Evolutionary conservation across 2,888 invertebrate genomes (phyloP).

Genomic region (Taphrorychus bicolor): DNA sequence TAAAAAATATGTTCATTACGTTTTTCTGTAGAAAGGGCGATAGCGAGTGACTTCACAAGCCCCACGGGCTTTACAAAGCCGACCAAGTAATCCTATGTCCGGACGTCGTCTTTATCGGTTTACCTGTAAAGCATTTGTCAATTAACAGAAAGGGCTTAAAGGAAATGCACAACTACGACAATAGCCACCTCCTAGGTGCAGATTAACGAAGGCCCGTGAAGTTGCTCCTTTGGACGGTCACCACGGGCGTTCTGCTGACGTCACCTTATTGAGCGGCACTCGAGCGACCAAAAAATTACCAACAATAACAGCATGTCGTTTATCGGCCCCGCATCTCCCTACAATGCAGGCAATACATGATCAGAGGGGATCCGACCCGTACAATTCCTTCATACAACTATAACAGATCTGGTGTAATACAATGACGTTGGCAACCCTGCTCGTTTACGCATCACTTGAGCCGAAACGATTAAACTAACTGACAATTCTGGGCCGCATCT

Average conservation of each 20-base stretch:
- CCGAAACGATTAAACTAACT: conserved; percentile 52
- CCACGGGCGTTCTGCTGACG: conserved; percentile 49
- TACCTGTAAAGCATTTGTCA: conserved; percentile 19
- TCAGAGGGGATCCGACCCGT: conserved; percentile 43
- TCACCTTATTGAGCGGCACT: conserved; percentile 50
- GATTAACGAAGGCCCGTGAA: conserved; percentile 50
- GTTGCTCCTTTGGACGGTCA: conserved; percentile 52
- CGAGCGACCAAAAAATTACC: conserved; percentile 54
- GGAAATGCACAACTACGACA: conserved; percentile 52
- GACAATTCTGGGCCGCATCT: conserved; percentile 51
- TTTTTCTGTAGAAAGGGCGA: not conserved
- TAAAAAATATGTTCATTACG: no score
- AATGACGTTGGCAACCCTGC: conserved; percentile 38
- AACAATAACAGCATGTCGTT: conserved; percentile 54
- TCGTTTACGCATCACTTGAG: conserved; percentile 50
- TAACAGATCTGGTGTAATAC: conserved; percentile 38
- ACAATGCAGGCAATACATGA: conserved; percentile 44
- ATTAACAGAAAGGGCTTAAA: conserved; percentile 43
- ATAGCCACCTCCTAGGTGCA: conserved; percentile 53
- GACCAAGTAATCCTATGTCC: not conserved
- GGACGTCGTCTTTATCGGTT: not conserved
- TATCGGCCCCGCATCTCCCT: conserved; percentile 52
- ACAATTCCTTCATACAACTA: conserved; percentile 36
- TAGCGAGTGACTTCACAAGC: not conserved
- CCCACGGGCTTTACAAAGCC: not conserved